phyloP scores from a whole-genome alignment of 1,140 invertebrate genomes.

The Drosophila fuyamai region DNA sequence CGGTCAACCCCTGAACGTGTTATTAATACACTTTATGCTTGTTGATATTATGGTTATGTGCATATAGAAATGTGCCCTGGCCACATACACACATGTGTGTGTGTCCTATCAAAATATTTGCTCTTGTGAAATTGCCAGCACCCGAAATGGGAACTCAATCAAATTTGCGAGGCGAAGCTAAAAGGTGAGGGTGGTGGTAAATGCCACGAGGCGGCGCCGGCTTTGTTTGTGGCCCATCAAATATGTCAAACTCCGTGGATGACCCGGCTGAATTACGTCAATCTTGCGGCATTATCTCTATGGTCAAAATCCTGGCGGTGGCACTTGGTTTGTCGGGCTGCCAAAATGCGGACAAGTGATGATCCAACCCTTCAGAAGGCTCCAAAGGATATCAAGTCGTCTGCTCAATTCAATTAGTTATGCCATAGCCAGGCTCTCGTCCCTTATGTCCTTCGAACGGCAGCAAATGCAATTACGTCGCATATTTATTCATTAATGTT shows the following conservation, averaged over 20 bases:
- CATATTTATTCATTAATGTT: conserved; percentile 52
- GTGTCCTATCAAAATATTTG: conserved; percentile 51
- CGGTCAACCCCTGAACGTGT: conserved; percentile 25
- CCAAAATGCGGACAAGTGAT: conserved; percentile 15
- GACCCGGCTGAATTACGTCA: conserved; percentile 48
- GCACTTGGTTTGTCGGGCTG: conserved; percentile 11
- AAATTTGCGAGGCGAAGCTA: conserved; percentile 26
- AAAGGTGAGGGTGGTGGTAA: conserved; percentile 1
- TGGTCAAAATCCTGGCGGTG: conserved; percentile 11
- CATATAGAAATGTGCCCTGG: conserved; percentile 1
- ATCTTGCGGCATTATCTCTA: conserved; percentile 43
- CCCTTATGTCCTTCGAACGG: neutral
- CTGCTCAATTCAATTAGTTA: conserved; percentile 48
- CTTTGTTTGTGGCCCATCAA: conserved; percentile 39
- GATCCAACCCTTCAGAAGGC: conserved; percentile 28
- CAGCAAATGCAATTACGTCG: conserved; percentile 41
- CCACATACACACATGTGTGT: conserved; percentile 17
- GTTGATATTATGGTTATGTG: conserved; percentile 41
- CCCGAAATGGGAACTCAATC: conserved; percentile 40
- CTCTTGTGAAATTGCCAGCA: conserved; percentile 27
- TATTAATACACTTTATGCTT: conserved; percentile 51
- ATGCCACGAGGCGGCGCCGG: neutral
- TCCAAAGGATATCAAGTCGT: conserved; percentile 17
- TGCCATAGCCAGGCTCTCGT: conserved; percentile 5
- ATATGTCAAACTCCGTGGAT: conserved; percentile 25